phyloP scores from a whole-genome alignment of 1,140 invertebrate species.

The Microvelia longipes region DNA sequence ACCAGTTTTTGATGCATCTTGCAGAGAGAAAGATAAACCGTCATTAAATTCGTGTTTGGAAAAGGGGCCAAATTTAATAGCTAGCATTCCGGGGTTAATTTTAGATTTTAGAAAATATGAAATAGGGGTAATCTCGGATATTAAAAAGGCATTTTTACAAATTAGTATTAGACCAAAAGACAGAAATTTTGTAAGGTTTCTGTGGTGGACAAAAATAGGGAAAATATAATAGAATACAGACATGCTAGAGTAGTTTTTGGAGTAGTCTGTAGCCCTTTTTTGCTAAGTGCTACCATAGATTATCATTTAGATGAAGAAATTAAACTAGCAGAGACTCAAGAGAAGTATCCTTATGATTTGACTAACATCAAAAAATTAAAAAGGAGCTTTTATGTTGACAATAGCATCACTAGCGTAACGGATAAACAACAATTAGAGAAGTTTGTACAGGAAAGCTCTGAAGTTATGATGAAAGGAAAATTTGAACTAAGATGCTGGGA shows the following conservation, averaged over 20 bases:
- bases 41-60: background rate
- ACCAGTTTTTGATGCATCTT: background rate
- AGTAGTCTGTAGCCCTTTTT: background rate
- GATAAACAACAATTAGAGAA: background rate
- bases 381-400: background rate
- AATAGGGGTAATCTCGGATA: conserved; percentile 16
- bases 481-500: background rate
- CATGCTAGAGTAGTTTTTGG: background rate
- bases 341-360: background rate
- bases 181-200: background rate
- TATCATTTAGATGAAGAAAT: background rate
- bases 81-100: background rate
- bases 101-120: background rate
- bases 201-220: background rate
- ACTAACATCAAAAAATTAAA: background rate
- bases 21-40: background rate
- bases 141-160: conserved; percentile 1
- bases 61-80: background rate
- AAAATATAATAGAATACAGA: background rate
- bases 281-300: background rate
- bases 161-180: background rate
- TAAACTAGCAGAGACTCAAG: too few relatives aligned
- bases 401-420: background rate
- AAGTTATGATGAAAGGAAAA: background rate
- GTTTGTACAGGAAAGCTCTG: background rate